Base-by-base conservation (phyloP, 2,888 invertebrate genomes). In the Mayetiola destructor region DNA sequence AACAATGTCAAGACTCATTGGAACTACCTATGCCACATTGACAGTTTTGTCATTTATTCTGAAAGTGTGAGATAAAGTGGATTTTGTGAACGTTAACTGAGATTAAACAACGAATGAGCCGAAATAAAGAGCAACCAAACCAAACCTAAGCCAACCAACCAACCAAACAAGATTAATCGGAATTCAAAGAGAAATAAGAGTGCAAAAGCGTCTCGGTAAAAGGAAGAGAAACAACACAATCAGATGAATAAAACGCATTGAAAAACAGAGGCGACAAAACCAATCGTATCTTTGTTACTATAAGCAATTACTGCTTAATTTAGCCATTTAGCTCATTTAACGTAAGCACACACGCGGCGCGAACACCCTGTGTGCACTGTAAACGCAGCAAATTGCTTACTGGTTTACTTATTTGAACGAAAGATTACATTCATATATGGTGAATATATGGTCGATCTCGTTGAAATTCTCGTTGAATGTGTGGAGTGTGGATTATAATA, bases 211-310 rank as follows among this genome's bases (percentile, higher is more conserved):
- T 27, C 23, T 48, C 27, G 23, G 48, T 27, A 27, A n/a, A 27
- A n/a, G 48, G 14, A 27, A 2, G 23, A 21, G 16, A 27, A 27
- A 16, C 23, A 48, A 27, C 27, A 18, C 2, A 8, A 27, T 27
- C 5, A 48, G 48, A 9, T 48, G n/a, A 27, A 27, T 27, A 48
- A 12, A n/a, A n/a, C n/a, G n/a, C n/a, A n/a, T n/a, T 27, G n/a
- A 48, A 48, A 48, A 48, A 48, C 48, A n/a, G 48, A 48, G 48
- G 48, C 48, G 48, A 27, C 48, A 48, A 48, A n/a, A 48, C 48
- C 48, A 48, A 48, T 48, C 12, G 48, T 48, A 27, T 16, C 48
- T 48, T n/a, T 48, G 48, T 48, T 48, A 48, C 48, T 27, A 48
- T 48, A 48, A n/a, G 48, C 48, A 48, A 48, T 48, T 48, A 48